A percentile compares a stretch with the other conserved stretches of the same genome.
These are phyloP conservation scores for Beris chalybata DNA, from an alignment of 2,888 invertebrate genomes.

Conservation along the genomic window DNA sequence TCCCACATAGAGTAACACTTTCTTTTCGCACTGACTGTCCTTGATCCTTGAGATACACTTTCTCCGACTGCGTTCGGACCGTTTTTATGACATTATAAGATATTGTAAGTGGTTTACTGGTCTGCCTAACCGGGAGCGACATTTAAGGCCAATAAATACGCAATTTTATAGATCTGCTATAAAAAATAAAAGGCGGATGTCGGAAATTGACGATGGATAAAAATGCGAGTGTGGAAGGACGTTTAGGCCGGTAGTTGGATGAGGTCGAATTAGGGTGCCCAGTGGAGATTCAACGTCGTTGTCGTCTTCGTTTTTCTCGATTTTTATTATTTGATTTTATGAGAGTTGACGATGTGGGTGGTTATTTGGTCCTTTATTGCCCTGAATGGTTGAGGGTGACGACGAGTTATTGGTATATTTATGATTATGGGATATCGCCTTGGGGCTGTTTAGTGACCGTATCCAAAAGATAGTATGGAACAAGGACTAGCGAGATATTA, in stretches of 20 bases:
- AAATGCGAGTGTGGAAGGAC: conserved; percentile 26
- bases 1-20: conserved; percentile 17
- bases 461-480: too few species aligned
- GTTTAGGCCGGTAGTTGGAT: conserved; percentile 12
- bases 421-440: conserved; percentile 27
- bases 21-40: conserved; percentile 18
- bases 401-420: conserved; percentile 27
- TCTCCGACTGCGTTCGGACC: background rate
- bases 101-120: conserved; percentile 40
- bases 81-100: conserved; percentile 33
- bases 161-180: conserved; percentile 44
- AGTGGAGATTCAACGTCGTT: conserved; percentile 10
- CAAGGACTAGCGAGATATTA: too few species aligned
- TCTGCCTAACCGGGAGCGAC: conserved; percentile 39
- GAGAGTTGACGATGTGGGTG: conserved; percentile 35
- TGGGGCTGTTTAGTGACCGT: conserved; percentile 17
- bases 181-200: conserved; percentile 29
- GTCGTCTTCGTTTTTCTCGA: conserved; percentile 16
- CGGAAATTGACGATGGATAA: conserved; percentile 37
- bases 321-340: conserved; percentile 38
- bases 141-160: conserved; percentile 45
- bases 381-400: conserved; percentile 8
- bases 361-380: conserved; percentile 36
- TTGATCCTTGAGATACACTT: background rate
- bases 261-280: conserved; percentile 6